These are phyloP conservation scores for Mactromeris polynyma DNA, from an alignment of 2,888 invertebrate species.

Conservation along the genomic window DNA sequence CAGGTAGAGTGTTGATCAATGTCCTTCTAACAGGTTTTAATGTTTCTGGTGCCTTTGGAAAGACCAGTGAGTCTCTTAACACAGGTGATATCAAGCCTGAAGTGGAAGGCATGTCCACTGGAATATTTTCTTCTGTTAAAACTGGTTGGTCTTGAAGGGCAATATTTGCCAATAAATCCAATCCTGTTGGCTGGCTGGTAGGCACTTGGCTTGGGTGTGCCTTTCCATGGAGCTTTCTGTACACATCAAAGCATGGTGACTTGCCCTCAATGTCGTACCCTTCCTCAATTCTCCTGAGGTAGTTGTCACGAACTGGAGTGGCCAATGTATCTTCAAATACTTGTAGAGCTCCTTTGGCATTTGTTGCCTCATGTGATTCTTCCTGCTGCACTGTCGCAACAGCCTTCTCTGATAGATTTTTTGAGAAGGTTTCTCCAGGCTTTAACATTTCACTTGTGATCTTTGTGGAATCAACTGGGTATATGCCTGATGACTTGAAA, in stretches of 20 bases:
- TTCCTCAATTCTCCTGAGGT: constrained; percentile 21
- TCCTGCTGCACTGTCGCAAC: neutral
- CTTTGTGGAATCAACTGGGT: constrained; percentile 35
- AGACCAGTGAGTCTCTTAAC: neutral
- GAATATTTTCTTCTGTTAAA: constrained; percentile 25
- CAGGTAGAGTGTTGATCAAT: neutral
- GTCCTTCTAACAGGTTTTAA: neutral
- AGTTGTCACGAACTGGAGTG: constrained; percentile 21
- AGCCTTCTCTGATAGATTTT: neutral
- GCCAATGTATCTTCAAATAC: constrained; percentile 34
- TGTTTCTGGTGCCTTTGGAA: neutral
- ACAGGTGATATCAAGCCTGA: neutral
- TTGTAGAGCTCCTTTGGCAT: constrained; percentile 47
- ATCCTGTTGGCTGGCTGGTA: neutral
- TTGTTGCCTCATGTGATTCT: neutral
- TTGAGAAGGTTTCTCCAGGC: constrained; percentile 32
- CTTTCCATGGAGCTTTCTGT: constrained; percentile 42
- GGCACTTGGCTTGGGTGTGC: too few species aligned
- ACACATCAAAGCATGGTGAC: constrained; percentile 48
- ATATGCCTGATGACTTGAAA: constrained; percentile 43
- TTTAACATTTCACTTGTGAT: constrained; percentile 49
- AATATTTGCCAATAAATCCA: neutral
- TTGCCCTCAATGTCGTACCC: constrained; percentile 37
- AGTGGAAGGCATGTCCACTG: neutral
- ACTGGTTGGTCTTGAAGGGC: too few species aligned